Conservation (phyloP, 2,888 invertebrate genomes). For the Lamellibrachia columna region DNA sequence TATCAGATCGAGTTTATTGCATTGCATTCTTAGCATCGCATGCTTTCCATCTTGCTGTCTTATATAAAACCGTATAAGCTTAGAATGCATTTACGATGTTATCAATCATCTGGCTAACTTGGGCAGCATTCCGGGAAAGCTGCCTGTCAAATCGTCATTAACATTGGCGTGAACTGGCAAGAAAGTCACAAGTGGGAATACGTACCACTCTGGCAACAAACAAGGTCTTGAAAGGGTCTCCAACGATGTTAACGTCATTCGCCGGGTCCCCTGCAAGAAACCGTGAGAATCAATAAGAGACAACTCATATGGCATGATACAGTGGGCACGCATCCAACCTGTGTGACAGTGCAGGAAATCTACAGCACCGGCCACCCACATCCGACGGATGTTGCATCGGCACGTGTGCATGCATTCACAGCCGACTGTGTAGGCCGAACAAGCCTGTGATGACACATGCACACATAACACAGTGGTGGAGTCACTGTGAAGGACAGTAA, state of each 20-base stretch:
- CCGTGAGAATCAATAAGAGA: constrained; percentile 17
- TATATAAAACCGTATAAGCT: background rate
- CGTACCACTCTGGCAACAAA: constrained; percentile 96
- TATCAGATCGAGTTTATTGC: background rate
- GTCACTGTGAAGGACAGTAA: background rate
- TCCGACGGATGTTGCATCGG: background rate
- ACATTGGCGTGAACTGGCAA: background rate
- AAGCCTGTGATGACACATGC: background rate
- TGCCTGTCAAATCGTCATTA: background rate
- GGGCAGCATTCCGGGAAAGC: background rate
- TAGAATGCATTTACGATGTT: constrained; percentile 3
- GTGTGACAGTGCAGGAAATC: constrained; percentile 16
- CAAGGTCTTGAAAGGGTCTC: constrained; percentile 95
- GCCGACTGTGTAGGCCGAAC: background rate
- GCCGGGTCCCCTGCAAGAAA: constrained; percentile 83
- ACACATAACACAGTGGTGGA: background rate
- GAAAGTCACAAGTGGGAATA: constrained; percentile 50
- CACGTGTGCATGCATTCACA: background rate
- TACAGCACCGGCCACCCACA: background rate
- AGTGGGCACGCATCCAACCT: constrained; percentile 9
- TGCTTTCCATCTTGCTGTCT: background rate
- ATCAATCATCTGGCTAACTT: background rate
- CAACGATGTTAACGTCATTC: constrained; percentile 79
- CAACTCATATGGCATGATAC: constrained; percentile 9
- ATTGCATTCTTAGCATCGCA: background rate